Conservation (phyloP, 2,797 vertebrate species). For the Gila robusta region DNA sequence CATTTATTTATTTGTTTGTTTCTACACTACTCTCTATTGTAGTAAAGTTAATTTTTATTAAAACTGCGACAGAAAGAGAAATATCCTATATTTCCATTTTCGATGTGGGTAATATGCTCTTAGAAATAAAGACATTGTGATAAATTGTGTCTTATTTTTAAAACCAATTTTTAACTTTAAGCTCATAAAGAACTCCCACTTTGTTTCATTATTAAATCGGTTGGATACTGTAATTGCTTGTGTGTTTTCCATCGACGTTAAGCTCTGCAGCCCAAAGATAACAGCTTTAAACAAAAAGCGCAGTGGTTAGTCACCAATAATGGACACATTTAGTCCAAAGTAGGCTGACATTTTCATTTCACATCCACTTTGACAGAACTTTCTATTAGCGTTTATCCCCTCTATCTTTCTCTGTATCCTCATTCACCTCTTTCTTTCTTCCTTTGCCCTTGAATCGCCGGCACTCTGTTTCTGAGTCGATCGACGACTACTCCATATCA, state of each 20-base stretch:
- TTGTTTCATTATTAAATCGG: constrained; percentile 47
- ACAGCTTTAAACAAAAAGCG: constrained; percentile 43
- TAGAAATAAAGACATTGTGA: constrained; percentile 17
- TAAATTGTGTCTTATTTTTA: constrained; percentile 4
- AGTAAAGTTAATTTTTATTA: background rate
- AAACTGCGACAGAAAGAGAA: background rate
- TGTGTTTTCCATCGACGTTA: constrained; percentile 29
- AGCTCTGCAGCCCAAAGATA: constrained; percentile 41
- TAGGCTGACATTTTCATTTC: constrained; percentile 33
- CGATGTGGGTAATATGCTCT: constrained; percentile 21
- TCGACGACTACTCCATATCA: constrained; percentile 55
- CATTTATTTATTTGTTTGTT: background rate
- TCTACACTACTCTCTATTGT: background rate
- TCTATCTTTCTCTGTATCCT: constrained; percentile 19
- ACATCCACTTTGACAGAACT: constrained; percentile 16
- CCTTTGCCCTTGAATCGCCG: constrained; percentile 41
- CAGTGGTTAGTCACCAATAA: constrained; percentile 41
- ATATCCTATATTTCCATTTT: background rate
- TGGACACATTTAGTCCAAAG: constrained; percentile 28
- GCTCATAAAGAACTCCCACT: constrained; percentile 12
- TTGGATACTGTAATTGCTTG: constrained; percentile 19
- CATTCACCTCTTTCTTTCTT: constrained; percentile 27
- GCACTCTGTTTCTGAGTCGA: constrained; percentile 52
- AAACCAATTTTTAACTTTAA: constrained; percentile 8
- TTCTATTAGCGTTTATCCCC: constrained; percentile 27